Base-by-base conservation (phyloP, 1,140 invertebrate species). In the Zaprionus tsacasi region DNA sequence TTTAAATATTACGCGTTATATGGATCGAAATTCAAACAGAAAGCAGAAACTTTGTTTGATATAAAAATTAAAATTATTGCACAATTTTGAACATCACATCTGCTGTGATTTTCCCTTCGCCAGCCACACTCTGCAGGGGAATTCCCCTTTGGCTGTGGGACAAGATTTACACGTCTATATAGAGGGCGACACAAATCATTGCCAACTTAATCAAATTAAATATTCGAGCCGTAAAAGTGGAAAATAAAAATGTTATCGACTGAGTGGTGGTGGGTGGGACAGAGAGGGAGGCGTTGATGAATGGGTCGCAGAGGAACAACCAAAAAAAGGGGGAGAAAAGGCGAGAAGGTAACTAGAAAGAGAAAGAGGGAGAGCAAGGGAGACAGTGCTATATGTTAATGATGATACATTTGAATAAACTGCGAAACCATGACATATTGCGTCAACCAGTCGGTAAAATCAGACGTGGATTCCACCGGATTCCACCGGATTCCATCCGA, bases 151-250 rank as follows among this genome's bases (percentile, higher is more conserved):
- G 69, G 58, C 71, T 75, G 60, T 60, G 38, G 17, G 45, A 48
- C 54, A 63, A 61, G 38, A 64, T 56, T 33, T 56, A 64, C 38
- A 67, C 17, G 33, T 54, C 54, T 43, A 55, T 38, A 33, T 66
- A 45, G 40, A 25, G 25, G 56, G 67, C 67, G 79, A 81, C 76
- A 90, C 78, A 86, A 89, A 90, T 89, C 86, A 81, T 90, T 88
- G 83, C 67, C 66, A 90, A 79, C 86, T 88, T 86, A 88, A 89
- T 89, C 81, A 89, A 89, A 89, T 89, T 90, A 89, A 88, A 89
- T 86, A 88, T 88, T 89, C 81, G 75, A 73, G 80, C 81, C 76
- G 72, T 89, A 85, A 90, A 90, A 86, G 73, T 72, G 78, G 70
- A 76, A 78, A 85, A 90, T 76, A 88, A 87, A 88, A 83, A 80